Conservation (phyloP, 2,113 vertebrate species). For the Syngnathus scovelli region DNA sequence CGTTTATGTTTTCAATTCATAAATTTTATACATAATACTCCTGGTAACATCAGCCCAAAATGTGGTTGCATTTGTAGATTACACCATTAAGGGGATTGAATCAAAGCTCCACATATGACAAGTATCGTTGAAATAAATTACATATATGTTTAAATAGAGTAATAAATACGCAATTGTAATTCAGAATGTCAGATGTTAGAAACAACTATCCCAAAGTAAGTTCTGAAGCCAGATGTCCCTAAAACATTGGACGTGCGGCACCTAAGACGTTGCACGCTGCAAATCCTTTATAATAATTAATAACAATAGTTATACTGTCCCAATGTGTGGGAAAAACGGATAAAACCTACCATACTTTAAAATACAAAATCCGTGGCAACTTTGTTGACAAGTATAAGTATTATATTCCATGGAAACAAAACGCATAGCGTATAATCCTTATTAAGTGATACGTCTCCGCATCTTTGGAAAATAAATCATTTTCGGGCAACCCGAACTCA, state of each 20-base stretch:
- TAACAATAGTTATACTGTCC: background rate
- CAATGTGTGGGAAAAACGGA: background rate
- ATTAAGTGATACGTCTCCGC: conserved; percentile 82
- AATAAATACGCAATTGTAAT: conserved; percentile 2
- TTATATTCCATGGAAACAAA: conserved; percentile 90
- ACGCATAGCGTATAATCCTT: conserved; percentile 79
- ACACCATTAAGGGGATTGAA: background rate
- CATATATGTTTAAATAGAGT: background rate
- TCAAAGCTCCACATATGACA: background rate
- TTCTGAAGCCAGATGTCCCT: background rate
- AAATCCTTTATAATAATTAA: background rate
- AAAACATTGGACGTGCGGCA: background rate
- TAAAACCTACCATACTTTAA: conserved; percentile 78
- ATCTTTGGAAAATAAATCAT: conserved; percentile 85
- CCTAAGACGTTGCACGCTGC: background rate
- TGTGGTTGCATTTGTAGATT: background rate
- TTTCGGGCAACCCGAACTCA: conserved; percentile 85
- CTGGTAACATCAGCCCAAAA: background rate
- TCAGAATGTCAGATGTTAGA: background rate
- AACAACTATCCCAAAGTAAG: background rate
- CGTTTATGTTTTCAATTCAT: background rate
- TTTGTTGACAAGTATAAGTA: conserved; percentile 98
- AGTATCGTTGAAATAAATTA: background rate
- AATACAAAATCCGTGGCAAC: conserved; percentile 96
- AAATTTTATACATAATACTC: background rate